Percentiles rank a stretch among this genome's conserved stretches.
Evolutionary conservation across 2,888 invertebrate species (phyloP).

Genomic region (Conchocele bisecta): DNA sequence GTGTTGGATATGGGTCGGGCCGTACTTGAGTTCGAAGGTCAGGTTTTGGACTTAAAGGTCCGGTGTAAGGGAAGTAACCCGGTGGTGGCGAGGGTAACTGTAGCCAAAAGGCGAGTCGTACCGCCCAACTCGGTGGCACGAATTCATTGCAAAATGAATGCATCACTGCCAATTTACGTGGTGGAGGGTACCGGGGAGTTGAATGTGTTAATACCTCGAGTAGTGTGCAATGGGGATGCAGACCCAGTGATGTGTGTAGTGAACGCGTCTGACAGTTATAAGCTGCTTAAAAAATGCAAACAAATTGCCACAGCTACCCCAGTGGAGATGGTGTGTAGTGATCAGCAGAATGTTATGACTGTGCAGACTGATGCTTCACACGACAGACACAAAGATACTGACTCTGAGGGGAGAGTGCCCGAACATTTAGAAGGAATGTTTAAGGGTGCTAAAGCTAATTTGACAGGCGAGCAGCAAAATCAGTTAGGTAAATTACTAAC

Average conservation of each 20-base stretch:
- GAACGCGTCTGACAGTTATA: slow-evolving; percentile 13
- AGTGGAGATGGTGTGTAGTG: not conserved
- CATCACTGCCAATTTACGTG: slow-evolving; percentile 20
- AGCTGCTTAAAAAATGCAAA: slow-evolving; percentile 11
- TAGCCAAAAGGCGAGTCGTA: slow-evolving; percentile 5
- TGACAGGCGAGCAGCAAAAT: not conserved
- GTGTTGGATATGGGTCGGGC: slow-evolving; percentile 12
- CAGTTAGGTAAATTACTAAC: slow-evolving; percentile 2
- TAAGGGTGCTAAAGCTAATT: not conserved
- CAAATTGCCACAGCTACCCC: slow-evolving; percentile 19
- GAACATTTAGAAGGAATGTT: slow-evolving; percentile 11
- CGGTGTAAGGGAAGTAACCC: slow-evolving; percentile 2
- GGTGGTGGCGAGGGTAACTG: slow-evolving; percentile 14
- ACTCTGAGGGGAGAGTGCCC: too few species aligned
- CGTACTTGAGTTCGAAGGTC: slow-evolving; percentile 11
- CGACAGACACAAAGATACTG: too few species aligned
- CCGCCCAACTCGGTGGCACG: slow-evolving; percentile 34
- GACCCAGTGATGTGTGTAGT: slow-evolving; percentile 24
- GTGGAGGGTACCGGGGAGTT: slow-evolving; percentile 22
- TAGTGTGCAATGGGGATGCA: not conserved
- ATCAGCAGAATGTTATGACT: not conserved
- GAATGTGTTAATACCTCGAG: slow-evolving; percentile 17
- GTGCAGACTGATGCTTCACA: too few species aligned
- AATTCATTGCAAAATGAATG: slow-evolving; percentile 17
- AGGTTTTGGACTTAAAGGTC: not conserved